Evolutionary conservation across 2,797 vertebrate species (phyloP), one percentile per base, ranked within the genome.

Genomic region (Peromyscus melanophrys): DNA sequence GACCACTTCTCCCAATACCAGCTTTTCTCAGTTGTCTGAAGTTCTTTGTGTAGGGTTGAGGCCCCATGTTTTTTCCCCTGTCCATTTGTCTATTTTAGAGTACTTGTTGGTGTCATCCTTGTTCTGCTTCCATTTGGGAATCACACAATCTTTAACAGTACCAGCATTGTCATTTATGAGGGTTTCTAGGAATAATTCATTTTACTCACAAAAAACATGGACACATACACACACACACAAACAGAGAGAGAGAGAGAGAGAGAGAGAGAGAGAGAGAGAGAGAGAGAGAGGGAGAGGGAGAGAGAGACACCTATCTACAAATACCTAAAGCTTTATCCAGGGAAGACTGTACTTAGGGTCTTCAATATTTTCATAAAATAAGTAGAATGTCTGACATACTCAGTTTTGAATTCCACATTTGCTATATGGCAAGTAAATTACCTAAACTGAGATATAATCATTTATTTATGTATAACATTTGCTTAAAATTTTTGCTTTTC

Each of bases 141-240:
- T 89, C 63, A 76, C 76, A 89, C 96, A 87, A 40, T 78, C 34
- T 89, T 80, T 86, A 76, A 78, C 31, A 71, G n/a, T 49, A 10
- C 9, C 63, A 91, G 13, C 13, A 75, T 92, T 81, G 69, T 49
- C 89, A 96, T 86, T 91, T 67, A 52, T 92, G 78, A 89, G 14
- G 19, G 6, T 90, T 93, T 17, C 21, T 65, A 78, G 43, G 46
- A 94, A 78, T 75, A 77, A 82, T n/a, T 69, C 4, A 43, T 55
- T 27, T 5, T n/a, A 29, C 25, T 52, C 16, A 78, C 17, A 90
- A 4, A 91, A 91, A 25, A 49, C 43, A 67, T 9, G 23, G 31
- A 19, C 14, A 83, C 27, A 29, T 3, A 23, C 11, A 40, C 5
- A 61, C 13, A 82, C 29, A 19, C 31, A 46, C 7, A 84, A 49